Evolutionary conservation across 2,113 vertebrate species (phyloP), one percentile per base, ranked within the genome.

Genomic region (Ploceus nigricollis): DNA sequence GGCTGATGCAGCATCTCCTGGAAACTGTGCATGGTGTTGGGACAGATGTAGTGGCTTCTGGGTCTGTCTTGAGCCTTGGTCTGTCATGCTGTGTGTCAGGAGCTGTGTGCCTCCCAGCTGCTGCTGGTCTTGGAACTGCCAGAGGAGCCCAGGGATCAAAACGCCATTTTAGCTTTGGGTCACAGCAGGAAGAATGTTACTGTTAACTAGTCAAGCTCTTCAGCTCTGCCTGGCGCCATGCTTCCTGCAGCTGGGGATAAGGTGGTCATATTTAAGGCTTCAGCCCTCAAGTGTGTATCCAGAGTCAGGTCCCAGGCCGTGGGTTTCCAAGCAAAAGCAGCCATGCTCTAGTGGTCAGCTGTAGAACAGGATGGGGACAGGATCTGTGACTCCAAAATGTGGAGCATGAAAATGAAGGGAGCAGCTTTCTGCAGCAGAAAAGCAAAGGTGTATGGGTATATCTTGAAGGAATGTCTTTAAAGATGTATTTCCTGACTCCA

Each of bases 311-410:
- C 13, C 16, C n/a, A 79, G 70, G 47, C 39, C 1, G 0, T 66
- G n/a, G 9, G 12, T 63, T 85, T 90, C 56, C 35, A 37, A 35
- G 37, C 16, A 51, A 53, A 64, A 66, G 23, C 48, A 48, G 45
- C 7, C 0, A 0, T 50, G 56, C 42, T 79, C 4, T 2, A 1
- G 31, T 45, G 25, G 24, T 65, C n/a, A 64, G 42, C 50, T 42
- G 27, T 18, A 50, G 72, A 20, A 37, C 7, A 28, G 7, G 1
- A 42, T 30, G 8, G 28, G 24, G 15, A 39, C 44, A 68, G 60
- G 28, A 87, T 7, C 40, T 42, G 12, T 1, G 5, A n/a, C 47
- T 50, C 30, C 50, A 65, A 14, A 82, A 58, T 2, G 1, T 35
- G 24, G 35, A 63, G 65, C 17, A 22, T 84, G 45, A 31, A 89